phyloP scores from a whole-genome alignment of 2,797 vertebrate genomes.

The Argya squamiceps region DNA sequence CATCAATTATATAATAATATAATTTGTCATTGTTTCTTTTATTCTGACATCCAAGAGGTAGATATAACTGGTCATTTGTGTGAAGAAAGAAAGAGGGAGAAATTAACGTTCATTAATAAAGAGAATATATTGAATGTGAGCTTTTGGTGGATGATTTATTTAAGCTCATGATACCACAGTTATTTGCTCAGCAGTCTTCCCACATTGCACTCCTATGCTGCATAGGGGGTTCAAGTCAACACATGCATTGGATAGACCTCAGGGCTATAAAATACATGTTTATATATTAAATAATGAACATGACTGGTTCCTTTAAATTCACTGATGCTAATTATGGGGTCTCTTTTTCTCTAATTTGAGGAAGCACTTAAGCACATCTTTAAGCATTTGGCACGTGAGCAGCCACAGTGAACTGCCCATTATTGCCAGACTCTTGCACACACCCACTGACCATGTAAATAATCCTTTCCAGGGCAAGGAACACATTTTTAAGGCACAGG shows the following conservation, averaged over 20 bases:
- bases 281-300: background rate
- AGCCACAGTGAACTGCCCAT: background rate
- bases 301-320: background rate
- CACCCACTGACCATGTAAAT: background rate
- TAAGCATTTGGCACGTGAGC: background rate
- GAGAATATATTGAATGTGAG: background rate
- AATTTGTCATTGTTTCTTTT: background rate
- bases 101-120: background rate
- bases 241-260: background rate
- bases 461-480: background rate
- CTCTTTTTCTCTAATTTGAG: background rate
- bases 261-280: background rate
- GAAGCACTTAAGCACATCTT: background rate
- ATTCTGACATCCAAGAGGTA: background rate
- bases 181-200: background rate
- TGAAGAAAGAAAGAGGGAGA: background rate
- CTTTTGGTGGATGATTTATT: background rate
- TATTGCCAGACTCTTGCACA: background rate
- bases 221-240: background rate
- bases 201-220: background rate
- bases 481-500: background rate
- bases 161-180: background rate
- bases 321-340: background rate
- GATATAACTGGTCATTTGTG: background rate
- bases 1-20: too few relatives aligned